These are phyloP conservation scores for Nesometra sesokonis DNA, from an alignment of 35 echinoderm and acorn worm species.

Conservation along the genomic window DNA sequence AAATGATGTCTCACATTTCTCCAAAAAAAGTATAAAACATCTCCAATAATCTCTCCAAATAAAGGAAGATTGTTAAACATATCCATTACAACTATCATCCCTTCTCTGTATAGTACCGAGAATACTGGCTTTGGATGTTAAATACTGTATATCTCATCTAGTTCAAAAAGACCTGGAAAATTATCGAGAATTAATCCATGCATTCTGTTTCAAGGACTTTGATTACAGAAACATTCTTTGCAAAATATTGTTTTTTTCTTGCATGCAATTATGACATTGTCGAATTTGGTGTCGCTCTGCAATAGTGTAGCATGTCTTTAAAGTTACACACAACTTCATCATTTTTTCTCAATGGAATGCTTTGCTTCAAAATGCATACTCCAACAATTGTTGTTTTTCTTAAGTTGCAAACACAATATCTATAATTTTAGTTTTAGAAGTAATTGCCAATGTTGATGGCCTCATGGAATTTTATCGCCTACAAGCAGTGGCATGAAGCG, in stretches of 20 bases:
- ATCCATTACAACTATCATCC: background rate
- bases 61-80: background rate
- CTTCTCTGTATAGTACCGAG: constrained; percentile 3
- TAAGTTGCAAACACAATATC: constrained; percentile 32
- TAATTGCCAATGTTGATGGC: constrained; percentile 1
- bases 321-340: constrained; percentile 23
- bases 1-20: background rate
- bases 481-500: background rate
- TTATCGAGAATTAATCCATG: background rate
- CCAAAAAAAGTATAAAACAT: background rate
- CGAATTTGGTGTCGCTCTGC: constrained; percentile 8
- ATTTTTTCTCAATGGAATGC: constrained; percentile 9
- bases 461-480: background rate
- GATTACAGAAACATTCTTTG: background rate
- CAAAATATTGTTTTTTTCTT: background rate
- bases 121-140: background rate
- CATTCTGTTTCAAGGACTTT: background rate
- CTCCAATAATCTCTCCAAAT: background rate
- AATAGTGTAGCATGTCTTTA: constrained; percentile 20
- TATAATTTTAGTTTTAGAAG: constrained; percentile 8
- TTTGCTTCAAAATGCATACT: constrained; percentile 24
- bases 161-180: background rate
- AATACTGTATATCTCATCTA: background rate
- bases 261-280: constrained; percentile 10
- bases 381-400: background rate